These are phyloP conservation scores for Chrysolina haemoptera DNA, from an alignment of 2,888 invertebrate genomes.

Conservation along the genomic window DNA sequence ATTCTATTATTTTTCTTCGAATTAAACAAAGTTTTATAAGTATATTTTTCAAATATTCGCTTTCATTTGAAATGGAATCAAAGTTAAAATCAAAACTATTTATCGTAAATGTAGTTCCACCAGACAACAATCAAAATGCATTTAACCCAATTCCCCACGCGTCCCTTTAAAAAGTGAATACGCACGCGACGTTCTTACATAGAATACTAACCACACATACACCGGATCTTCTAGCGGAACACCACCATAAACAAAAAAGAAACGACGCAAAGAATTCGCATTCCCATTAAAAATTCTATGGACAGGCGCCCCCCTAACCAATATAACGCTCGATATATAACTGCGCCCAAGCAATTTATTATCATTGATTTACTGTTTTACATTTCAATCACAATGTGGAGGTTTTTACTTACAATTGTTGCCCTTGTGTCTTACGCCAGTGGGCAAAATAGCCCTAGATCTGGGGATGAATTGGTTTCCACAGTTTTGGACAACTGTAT, in stretches of 20 bases:
- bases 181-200: conserved; percentile 19
- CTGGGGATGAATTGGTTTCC: conserved; percentile 80
- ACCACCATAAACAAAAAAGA: conserved; percentile 55
- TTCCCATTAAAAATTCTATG: conserved; percentile 47
- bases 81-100: neutral
- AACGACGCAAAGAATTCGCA: conserved; percentile 39
- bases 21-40: too few relatives aligned
- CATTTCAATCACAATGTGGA: conserved; percentile 63
- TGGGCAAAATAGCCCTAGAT: conserved; percentile 49
- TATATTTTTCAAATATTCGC: neutral
- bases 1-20: too few relatives aligned
- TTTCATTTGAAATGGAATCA: conserved; percentile 3
- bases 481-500: conserved; percentile 83
- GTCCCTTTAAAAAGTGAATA: conserved; percentile 47
- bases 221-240: conserved; percentile 62
- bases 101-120: neutral
- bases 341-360: conserved; percentile 74
- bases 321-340: conserved; percentile 75
- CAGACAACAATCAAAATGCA: conserved; percentile 15
- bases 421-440: conserved; percentile 62
- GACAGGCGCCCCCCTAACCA: conserved; percentile 68
- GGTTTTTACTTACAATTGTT: conserved; percentile 70
- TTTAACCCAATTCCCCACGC: conserved; percentile 39
- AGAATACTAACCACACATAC: conserved; percentile 49
- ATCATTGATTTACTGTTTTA: conserved; percentile 58